Evolutionary conservation across 2,113 vertebrate genomes (phyloP), one percentile per base, ranked within the genome.

Genomic region (Salminus brasiliensis): DNA sequence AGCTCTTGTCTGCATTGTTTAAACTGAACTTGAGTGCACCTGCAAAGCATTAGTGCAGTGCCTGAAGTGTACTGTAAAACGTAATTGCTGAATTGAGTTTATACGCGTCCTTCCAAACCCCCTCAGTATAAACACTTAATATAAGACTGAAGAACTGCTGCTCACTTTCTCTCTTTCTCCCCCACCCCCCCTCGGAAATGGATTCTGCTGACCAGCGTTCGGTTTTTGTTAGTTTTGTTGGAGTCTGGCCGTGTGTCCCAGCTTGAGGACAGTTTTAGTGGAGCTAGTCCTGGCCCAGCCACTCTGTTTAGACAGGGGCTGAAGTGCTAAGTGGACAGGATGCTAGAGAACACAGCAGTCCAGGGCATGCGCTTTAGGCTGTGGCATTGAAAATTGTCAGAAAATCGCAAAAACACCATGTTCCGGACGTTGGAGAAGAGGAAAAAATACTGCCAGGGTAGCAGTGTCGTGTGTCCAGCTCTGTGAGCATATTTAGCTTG

Each of bases 11-110:
- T 79, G 81, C 60, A 89, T 85, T 87, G 77, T 85, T 88, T 87
- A 87, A 86, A 81, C 81, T 84, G 67, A 87, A 89, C 83, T 78
- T 81, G 84, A 86, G 90, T 85, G 76, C 91, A 87, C 57, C 76
- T 88, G 84, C 82, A 81, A 85, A 76, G 62, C 80, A 85, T 87
- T 84, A 79, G 67, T 43, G 72, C 79, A 85, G 82, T 74, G 85
- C 80, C 83, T 70, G 75, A 74, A 84, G 76, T 88, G 68, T 71
- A 70, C 47, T 81, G 80, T 72, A 85, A 81, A 81, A 70, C 52
- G 25, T 83, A 78, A 86, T 82, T 81, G 57, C 69, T 55, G 57
- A 85, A 77, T 63, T 55, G 41, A 82, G 70, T 79, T 83, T 72
- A 79, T 75, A 72, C 77, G 74, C 78, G 75, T 62, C 62, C 68